These are phyloP conservation scores for Drosophila prosaltans DNA, from an alignment of 1,140 invertebrate species.

Conservation along the genomic window DNA sequence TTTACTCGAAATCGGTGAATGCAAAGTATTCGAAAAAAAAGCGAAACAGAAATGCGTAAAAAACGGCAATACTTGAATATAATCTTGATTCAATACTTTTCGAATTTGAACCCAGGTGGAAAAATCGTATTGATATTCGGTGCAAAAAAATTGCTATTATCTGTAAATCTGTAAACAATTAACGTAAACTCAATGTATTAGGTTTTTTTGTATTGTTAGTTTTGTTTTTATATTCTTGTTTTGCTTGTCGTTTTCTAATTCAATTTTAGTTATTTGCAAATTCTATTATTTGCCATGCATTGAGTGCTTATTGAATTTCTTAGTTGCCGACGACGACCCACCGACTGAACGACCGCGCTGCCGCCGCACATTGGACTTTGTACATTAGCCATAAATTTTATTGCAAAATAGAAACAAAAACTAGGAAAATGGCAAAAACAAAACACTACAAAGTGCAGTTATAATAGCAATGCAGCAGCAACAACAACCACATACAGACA, in stretches of 20 bases:
- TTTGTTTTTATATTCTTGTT: neutral
- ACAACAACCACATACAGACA: slow-evolving; percentile 26
- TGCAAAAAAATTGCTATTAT: neutral
- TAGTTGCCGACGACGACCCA: slow-evolving; percentile 3
- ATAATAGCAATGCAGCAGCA: slow-evolving; percentile 9
- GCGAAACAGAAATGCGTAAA: neutral
- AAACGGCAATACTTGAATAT: neutral
- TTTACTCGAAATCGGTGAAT: neutral
- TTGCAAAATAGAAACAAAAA: slow-evolving; percentile 62
- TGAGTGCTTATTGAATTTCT: slow-evolving; percentile 14
- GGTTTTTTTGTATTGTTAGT: neutral
- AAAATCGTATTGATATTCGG: neutral
- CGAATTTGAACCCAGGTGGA: slow-evolving; percentile 2
- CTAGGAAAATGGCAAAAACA: slow-evolving; percentile 49
- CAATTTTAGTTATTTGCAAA: slow-evolving; percentile 10
- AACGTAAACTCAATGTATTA: neutral
- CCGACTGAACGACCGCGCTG: neutral
- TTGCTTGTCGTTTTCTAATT: neutral
- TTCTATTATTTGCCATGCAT: slow-evolving; percentile 11
- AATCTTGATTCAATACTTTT: neutral
- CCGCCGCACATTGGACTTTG: slow-evolving; percentile 77
- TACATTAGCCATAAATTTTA: slow-evolving; percentile 77
- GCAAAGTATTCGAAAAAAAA: neutral
- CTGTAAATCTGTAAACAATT: slow-evolving; percentile 10
- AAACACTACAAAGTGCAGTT: slow-evolving; percentile 32